Evolutionary conservation across 1,140 invertebrate species (phyloP), one percentile per base, ranked within the genome.

Genomic region (Halesus radiatus): DNA sequence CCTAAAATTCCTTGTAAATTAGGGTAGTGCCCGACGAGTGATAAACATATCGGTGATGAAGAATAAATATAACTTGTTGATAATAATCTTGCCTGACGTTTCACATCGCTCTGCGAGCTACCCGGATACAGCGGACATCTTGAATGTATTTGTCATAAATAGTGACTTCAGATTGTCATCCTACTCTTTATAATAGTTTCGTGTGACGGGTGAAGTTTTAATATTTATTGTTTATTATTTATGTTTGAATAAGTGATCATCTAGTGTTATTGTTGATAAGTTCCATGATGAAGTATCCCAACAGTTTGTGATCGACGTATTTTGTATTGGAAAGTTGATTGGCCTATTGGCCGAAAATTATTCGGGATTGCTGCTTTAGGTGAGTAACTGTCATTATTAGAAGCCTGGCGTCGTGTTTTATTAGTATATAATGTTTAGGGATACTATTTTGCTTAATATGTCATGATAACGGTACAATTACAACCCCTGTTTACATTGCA

Each of bases 71-170:
- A 77, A 64, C 64, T 60, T 32, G 3, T 72, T 29, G 54, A 56
- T 54, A 23, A 54, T 70, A 68, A 56, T 20, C 22, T 10, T 32
- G 23, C 37, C 56, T 79, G 78, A 79, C 78, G 68, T 79, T 79
- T 79, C 68, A 60, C 78, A 50, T 37, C n/a, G 50, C 53, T 72
- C 16, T 78, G 22, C 32, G 62, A 64, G 58, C 18, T 68, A 52
- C 66, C 78, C 78, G 78, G 78, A 79, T 79, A 79, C 32, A 68
- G 78, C 78, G 62, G 78, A 79, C 78, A 79, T 79, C 78, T 79
- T 79, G 78, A 79, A 79, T 73, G 78, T 79, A 79, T 79, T 79
- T 79, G 78, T 79, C 78, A 79, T 79, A 73, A 79, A 79, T 74
- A 77, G 76, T 77, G 62, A 66, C 37, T 77, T 54, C 70, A 54